phyloP scores from a whole-genome alignment of 2,888 invertebrate genomes.

The Pachliopta kotzebuea region DNA sequence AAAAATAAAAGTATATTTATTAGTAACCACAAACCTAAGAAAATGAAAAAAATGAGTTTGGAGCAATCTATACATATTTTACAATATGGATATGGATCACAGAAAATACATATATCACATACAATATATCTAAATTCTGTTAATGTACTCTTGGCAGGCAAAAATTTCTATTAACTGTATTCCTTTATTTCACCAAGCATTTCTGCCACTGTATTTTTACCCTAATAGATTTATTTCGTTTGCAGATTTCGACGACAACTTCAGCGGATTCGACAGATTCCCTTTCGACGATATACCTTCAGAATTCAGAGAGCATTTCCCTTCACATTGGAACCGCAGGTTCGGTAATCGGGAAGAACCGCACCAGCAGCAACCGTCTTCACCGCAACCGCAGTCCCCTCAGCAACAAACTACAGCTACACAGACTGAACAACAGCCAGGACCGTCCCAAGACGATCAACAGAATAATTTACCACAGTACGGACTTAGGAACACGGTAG shows the following conservation, averaged over 20 bases:
- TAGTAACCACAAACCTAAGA: no score
- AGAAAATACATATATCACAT: no score
- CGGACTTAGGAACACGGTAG: slow-evolving; percentile 88
- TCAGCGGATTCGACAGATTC: slow-evolving; percentile 76
- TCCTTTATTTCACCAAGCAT: no score
- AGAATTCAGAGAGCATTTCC: slow-evolving; percentile 73
- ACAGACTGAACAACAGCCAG: slow-evolving; percentile 62
- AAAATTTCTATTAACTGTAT: no score
- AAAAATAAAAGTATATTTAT: no score
- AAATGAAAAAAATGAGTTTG: no score
- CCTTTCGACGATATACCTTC: slow-evolving; percentile 77
- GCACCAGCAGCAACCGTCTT: slow-evolving; percentile 43
- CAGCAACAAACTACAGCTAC: slow-evolving; percentile 61
- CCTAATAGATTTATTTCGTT: slow-evolving; percentile 34
- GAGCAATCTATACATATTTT: no score
- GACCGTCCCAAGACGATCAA: slow-evolving; percentile 44
- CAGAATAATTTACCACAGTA: slow-evolving; percentile 80
- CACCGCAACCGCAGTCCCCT: slow-evolving; percentile 44
- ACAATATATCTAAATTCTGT: no score
- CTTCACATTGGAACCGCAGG: slow-evolving; percentile 67
- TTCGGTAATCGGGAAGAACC: slow-evolving; percentile 60
- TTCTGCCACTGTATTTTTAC: no score
- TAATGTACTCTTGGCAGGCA: no score
- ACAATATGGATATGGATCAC: no score
- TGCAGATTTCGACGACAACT: slow-evolving; percentile 74